Percentiles rank a stretch among this genome's conserved stretches.
Conservation (phyloP, 64 coral and sea anemone species). For the Stichodactyla mertensii region DNA sequence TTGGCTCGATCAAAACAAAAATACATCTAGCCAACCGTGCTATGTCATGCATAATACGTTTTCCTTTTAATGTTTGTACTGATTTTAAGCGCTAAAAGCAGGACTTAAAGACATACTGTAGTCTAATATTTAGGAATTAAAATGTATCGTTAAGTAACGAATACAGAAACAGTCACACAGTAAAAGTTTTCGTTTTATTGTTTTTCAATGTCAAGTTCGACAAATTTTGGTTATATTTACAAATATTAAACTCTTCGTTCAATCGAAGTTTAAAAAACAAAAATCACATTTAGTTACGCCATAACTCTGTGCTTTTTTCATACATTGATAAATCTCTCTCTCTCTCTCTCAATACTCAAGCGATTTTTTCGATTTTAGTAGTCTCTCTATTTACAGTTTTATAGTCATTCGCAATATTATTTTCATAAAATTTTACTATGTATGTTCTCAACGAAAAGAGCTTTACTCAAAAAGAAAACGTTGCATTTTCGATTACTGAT, state of each 20-base stretch:
- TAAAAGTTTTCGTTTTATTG: neutral
- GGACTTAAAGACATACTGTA: no score
- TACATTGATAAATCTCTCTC: conserved; percentile 2
- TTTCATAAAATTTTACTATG: conserved; percentile 10
- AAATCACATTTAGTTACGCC: neutral
- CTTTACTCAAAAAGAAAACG: neutral
- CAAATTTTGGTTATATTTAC: conserved; percentile 10
- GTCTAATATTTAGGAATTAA: neutral
- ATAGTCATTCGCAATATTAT: neutral
- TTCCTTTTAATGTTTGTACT: neutral
- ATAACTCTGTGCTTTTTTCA: neutral
- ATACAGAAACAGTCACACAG: neutral
- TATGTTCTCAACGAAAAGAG: conserved; percentile 2
- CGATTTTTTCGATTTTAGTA: neutral
- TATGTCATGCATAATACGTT: neutral
- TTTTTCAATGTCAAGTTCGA: neutral
- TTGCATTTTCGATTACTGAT: neutral
- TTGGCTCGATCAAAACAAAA: neutral
- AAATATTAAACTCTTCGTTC: conserved; percentile 8
- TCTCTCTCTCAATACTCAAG: neutral
- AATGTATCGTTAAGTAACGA: no score
- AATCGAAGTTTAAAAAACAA: neutral
- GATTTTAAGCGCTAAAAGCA: no score
- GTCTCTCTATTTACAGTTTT: neutral
- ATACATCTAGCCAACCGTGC: neutral